Base-by-base conservation (phyloP, 1,140 invertebrate genomes). In the Coelopa frigida region DNA sequence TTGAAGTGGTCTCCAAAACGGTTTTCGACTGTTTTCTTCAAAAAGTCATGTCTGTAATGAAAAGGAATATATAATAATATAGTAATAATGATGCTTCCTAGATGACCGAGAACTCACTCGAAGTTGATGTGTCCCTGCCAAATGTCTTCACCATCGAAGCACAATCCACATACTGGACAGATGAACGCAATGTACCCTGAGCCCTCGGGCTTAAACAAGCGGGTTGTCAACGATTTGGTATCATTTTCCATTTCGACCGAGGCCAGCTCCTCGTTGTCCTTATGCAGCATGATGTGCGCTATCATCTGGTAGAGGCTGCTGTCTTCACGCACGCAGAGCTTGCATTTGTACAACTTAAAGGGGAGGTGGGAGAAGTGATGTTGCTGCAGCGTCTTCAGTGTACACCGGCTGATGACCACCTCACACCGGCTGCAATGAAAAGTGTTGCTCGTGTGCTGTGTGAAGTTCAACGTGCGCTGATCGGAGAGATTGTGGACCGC, bases 1-100 rank as follows among this genome's bases (percentile, higher is more conserved):
- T 42, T 42, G 26, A 42, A 42, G 32, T 42, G 40, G 32, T 42
- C 40, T n/a, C 40, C 40, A 11, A 27, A 42, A 17, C 40, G 40
- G 32, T 42, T 42, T 42, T 42, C 40, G 5, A 29, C 40, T 8
- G 40, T 42, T n/a, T 42, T 42, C 4, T 42, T 29, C 15, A 42
- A 18, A 15, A 42, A 42, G 10, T 42, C 32, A 29, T 42, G 40
- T n/a, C 40, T 42, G 15, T 29, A 39, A 10, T n/a, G 18, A 23
- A 10, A 6, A 22, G 4, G 24, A 22, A 5, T 5, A 7, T 17
- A 15, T 14, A 37, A 37, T 15, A 18, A 17, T 11, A 15, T 15
- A 1, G 15, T 37, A 12, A 8, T 17, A 17, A 10, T 37, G 7
- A 29, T 29, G 27, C 27, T 7, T 7, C n/a, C 6, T 1, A 17